Conservation (phyloP, 1,140 invertebrate genomes). For the Babylonia areolata region DNA sequence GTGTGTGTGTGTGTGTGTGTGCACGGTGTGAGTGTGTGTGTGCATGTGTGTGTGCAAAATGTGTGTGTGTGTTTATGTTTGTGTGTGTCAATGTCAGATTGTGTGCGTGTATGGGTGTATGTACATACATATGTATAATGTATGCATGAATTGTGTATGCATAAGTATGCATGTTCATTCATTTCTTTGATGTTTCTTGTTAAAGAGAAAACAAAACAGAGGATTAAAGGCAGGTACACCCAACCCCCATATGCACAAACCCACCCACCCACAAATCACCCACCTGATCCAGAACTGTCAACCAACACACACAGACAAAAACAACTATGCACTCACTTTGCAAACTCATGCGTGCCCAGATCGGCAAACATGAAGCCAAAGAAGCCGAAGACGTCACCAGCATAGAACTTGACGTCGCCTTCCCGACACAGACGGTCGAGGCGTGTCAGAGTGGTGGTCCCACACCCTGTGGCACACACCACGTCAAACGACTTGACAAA, state of each 20-base stretch:
- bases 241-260: too few species aligned
- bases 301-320: too few species aligned
- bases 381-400: constrained; percentile 94
- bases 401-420: constrained; percentile 89
- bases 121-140: background rate
- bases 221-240: too few species aligned
- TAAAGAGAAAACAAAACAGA: too few species aligned
- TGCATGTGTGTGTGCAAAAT: background rate
- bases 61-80: background rate
- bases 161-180: too few species aligned
- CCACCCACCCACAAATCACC: too few species aligned
- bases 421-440: constrained; percentile 89
- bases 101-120: background rate
- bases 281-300: too few species aligned
- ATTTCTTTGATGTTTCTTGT: too few species aligned
- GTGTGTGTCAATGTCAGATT: too few species aligned
- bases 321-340: constrained; percentile 82
- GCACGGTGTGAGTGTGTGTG: background rate
- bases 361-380: constrained; percentile 95
- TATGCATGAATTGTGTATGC: too few species aligned
- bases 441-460: constrained; percentile 82
- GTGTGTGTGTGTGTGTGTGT: too few species aligned
- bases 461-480: constrained; percentile 87
- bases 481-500: constrained; percentile 91
- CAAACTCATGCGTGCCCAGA: constrained; percentile 89